Base-by-base conservation (phyloP, 2,113 vertebrate genomes). In the Entelurus aequoreus region DNA sequence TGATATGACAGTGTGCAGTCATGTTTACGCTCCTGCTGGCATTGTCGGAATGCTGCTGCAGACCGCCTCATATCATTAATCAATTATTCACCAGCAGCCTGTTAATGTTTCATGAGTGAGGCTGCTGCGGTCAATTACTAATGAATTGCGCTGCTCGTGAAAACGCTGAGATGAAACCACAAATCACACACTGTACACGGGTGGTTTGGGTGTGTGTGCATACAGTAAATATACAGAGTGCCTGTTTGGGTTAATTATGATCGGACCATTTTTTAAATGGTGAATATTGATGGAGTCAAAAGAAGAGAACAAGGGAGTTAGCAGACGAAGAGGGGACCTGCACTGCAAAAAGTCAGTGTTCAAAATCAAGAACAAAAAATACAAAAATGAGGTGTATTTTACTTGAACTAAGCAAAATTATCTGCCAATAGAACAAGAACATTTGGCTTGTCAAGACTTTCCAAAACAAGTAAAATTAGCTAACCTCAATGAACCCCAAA, bases 1-100 rank as follows among this genome's bases (percentile, higher is more conserved):
- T 37, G 28, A 7, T 28, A 28, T 15, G 54, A 40, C 72, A 36
- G 8, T 14, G 15, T 37, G 16, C n/a, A 51, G 49, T n/a, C 28
- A 57, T 65, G 70, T 83, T 61, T 63, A 42, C 63, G 14, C 47
- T 50, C 47, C 60, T 63, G 42, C 80, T 76, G 73, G 81, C 79
- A 87, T 88, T 90, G 87, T 88, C 78, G 86, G 82, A 88, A 88
- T 85, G 84, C 71, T 80, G 71, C 84, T 72, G 46, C 78, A 80
- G 75, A 67, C 84, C 86, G 81, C 77, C 74, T 75, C 88, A 73
- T 76, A 89, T 89, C 86, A 84, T 85, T 75, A 87, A 88, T 93
- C 88, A 92, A 91, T 92, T 91, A 90, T 90, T 94, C 87, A 94
- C 87, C 75, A 84, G 74, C 67, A 82, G 58, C 55, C 47, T 65